Percentiles rank a stretch among this genome's conserved stretches.
Conservation (phyloP, 2,113 vertebrate species). For the Axis porcinus region DNA sequence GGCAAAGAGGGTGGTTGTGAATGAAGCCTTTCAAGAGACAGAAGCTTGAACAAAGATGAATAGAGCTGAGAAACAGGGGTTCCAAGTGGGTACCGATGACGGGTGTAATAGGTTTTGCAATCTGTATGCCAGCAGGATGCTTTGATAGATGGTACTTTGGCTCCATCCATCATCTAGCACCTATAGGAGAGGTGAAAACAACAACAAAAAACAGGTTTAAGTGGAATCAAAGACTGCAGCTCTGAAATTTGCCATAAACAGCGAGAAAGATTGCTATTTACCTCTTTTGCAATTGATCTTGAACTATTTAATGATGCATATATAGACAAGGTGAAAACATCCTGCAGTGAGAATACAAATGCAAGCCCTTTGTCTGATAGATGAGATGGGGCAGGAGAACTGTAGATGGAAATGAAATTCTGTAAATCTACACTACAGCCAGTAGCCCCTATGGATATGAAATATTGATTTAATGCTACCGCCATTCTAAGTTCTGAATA, state of each 20-base stretch:
- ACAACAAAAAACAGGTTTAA: background rate
- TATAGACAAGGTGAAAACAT: background rate
- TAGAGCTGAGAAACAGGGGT: background rate
- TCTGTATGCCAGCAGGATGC: background rate
- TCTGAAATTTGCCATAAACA: background rate
- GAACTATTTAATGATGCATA: background rate
- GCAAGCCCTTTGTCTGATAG: background rate
- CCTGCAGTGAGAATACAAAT: background rate
- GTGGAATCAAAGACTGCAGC: background rate
- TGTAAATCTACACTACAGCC: background rate
- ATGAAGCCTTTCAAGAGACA: background rate
- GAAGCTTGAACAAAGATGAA: background rate
- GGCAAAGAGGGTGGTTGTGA: fast-evolving
- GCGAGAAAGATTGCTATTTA: background rate
- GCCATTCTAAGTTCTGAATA: background rate
- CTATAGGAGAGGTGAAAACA: background rate
- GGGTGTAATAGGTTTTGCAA: background rate
- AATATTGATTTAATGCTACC: background rate
- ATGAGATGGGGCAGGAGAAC: background rate
- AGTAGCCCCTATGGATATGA: background rate
- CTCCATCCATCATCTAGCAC: background rate
- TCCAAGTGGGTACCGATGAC: background rate
- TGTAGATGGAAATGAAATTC: background rate
- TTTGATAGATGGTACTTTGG: background rate
- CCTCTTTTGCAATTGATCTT: background rate